Conservation (phyloP, 2,888 invertebrate genomes). For the Campoplex capitator region DNA sequence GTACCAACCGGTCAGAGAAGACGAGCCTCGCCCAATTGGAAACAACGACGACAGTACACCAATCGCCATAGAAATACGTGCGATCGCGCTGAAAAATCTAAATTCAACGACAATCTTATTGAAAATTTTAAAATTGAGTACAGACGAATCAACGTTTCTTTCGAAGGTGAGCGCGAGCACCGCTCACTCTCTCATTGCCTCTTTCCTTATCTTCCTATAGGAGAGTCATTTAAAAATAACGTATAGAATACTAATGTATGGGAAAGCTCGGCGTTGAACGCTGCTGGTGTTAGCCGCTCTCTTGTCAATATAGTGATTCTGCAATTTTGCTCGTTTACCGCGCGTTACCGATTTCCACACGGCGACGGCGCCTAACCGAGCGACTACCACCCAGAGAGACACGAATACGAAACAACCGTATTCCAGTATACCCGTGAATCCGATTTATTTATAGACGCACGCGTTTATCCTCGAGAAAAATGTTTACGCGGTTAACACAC, state of each 20-base stretch:
- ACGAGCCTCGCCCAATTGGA: slow-evolving; percentile 77
- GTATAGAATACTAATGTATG: neutral
- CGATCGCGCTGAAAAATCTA: slow-evolving; percentile 90
- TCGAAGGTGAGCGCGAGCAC: slow-evolving; percentile 75
- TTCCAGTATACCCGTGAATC: slow-evolving; percentile 34
- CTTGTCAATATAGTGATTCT: slow-evolving; percentile 4
- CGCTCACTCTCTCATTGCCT: neutral
- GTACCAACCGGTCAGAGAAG: slow-evolving; percentile 77
- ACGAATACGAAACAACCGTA: slow-evolving; percentile 6
- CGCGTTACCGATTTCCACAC: slow-evolving; percentile 16
- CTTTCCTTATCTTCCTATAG: neutral
- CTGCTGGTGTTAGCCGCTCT: neutral
- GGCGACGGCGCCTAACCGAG: neutral
- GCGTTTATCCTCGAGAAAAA: slow-evolving; percentile 47
- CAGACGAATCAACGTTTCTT: slow-evolving; percentile 80
- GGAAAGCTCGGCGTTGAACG: neutral
- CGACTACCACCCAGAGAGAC: neutral
- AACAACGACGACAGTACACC: slow-evolving; percentile 78
- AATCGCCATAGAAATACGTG: slow-evolving; percentile 86
- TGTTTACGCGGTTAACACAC: slow-evolving; percentile 20
- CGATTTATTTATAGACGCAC: slow-evolving; percentile 62
- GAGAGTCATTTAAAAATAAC: slow-evolving; percentile 11
- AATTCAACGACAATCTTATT: slow-evolving; percentile 94
- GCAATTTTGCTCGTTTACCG: slow-evolving; percentile 24
- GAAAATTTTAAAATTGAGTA: slow-evolving; percentile 94